phyloP scores from a whole-genome alignment of 2,113 vertebrate species.

The Corydoras sp. region DNA sequence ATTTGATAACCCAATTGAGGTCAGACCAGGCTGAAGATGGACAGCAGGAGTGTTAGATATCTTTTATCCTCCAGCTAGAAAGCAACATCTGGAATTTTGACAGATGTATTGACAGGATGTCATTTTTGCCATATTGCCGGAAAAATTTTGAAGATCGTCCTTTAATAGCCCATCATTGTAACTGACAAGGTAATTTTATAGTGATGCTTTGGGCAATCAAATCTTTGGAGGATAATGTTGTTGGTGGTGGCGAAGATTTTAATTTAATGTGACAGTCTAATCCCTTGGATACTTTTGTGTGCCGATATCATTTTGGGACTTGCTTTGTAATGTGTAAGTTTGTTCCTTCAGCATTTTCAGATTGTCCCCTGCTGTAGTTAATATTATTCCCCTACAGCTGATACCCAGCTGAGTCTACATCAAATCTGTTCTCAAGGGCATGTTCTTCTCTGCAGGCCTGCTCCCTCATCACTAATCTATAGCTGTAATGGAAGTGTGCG shows the following conservation, averaged over 20 bases:
- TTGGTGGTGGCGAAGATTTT: background rate
- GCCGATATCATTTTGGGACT: slow-evolving; percentile 1
- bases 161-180: background rate
- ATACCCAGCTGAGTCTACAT: slow-evolving; percentile 23
- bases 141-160: slow-evolving; percentile 3
- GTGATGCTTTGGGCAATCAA: background rate
- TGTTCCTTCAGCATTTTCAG: background rate
- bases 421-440: slow-evolving; percentile 30
- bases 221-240: slow-evolving; percentile 2
- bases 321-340: background rate
- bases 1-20: too few relatives aligned
- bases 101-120: slow-evolving; percentile 8
- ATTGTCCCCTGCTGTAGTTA: slow-evolving; percentile 15
- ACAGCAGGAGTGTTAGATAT: background rate
- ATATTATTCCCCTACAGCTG: slow-evolving; percentile 13
- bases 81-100: background rate
- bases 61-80: background rate
- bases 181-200: background rate
- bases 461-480: slow-evolving; percentile 25
- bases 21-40: background rate
- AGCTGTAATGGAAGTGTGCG: slow-evolving; percentile 14
- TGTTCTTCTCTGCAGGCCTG: slow-evolving; percentile 2
- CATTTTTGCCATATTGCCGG: background rate
- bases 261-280: background rate
- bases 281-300: background rate